phyloP scores from a whole-genome alignment of 1,140 invertebrate species.

The Kradibia gibbosae region DNA sequence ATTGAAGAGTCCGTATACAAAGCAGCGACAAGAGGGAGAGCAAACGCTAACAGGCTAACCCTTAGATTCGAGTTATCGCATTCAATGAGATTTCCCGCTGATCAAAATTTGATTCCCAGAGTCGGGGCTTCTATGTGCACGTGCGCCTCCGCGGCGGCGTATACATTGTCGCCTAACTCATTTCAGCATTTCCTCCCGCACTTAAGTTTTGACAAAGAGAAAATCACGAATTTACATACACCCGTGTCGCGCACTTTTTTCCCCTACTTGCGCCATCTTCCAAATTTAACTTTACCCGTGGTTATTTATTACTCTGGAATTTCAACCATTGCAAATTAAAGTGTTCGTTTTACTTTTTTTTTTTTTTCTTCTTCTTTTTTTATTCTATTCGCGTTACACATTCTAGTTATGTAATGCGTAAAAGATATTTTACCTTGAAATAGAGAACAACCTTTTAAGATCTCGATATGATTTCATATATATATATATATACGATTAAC shows the following conservation, averaged over 20 bases:
- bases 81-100: slow-evolving; percentile 65
- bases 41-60: slow-evolving; percentile 39
- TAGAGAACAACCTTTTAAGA: no score
- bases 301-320: no score
- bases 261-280: no score
- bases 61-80: slow-evolving; percentile 61
- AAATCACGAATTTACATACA: slow-evolving; percentile 43
- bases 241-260: background rate
- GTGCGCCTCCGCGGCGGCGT: background rate
- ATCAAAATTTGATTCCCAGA: slow-evolving; percentile 62
- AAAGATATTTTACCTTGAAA: no score
- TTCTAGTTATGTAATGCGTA: no score
- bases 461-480: no score
- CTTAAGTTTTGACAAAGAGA: background rate
- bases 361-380: no score
- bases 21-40: slow-evolving; percentile 21
- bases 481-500: no score
- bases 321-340: no score
- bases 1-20: slow-evolving; percentile 48
- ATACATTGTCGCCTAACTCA: background rate
- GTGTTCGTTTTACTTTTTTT: no score
- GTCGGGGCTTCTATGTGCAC: background rate
- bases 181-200: background rate
- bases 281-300: background rate
- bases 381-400: no score